Percentiles rank a stretch among this genome's conserved stretches.
These are phyloP conservation scores for Sebastes diaconus DNA, from an alignment of 2,797 vertebrate species.

Conservation along the genomic window DNA sequence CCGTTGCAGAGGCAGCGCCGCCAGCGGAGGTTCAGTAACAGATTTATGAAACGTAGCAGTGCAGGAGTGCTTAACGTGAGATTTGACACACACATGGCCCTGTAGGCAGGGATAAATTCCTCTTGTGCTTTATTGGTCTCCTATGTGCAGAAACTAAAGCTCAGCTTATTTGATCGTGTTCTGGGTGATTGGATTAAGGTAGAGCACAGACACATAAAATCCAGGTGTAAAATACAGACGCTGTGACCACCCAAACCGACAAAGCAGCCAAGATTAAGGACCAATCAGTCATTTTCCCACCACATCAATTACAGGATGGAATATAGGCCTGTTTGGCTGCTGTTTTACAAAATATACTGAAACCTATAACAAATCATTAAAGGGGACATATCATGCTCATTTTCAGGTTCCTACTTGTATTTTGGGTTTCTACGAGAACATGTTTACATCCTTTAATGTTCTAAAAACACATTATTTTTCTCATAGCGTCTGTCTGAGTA, in stretches of 20 bases:
- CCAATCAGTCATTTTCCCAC: background rate
- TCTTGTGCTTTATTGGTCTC: slow-evolving; percentile 1
- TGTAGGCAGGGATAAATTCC: background rate
- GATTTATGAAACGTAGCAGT: background rate
- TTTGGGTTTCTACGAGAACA: background rate
- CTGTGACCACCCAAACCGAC: background rate
- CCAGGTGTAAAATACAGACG: background rate
- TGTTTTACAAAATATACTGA: background rate
- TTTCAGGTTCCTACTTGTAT: background rate
- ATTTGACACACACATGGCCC: slow-evolving; percentile 2
- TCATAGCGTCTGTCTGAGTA: background rate
- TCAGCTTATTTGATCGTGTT: background rate
- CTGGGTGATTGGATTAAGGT: background rate
- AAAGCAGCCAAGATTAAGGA: background rate
- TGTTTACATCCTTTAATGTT: background rate
- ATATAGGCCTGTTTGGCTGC: no score
- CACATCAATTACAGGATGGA: background rate
- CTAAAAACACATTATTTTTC: background rate
- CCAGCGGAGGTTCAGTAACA: background rate
- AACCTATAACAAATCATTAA: background rate
- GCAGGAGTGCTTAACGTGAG: background rate
- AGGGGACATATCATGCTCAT: no score
- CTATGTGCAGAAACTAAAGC: background rate
- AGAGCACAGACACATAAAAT: background rate
- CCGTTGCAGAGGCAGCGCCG: background rate